A percentile compares a stretch with the other conserved stretches of the same genome.
Conservation (phyloP, 2,888 invertebrate species). For the Ischnura elegans region DNA sequence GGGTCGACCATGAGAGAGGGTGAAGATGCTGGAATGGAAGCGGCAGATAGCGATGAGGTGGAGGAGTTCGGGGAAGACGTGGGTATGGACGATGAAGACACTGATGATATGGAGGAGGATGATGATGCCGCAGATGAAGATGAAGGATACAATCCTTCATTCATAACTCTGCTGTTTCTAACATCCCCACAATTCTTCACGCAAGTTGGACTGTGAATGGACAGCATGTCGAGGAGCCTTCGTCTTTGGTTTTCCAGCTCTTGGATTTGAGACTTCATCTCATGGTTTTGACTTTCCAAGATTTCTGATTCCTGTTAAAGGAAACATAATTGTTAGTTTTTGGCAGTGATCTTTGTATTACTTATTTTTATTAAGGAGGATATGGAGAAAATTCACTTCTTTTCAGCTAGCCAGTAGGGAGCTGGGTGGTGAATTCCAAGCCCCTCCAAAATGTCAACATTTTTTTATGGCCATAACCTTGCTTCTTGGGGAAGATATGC, state of each 20-base stretch:
- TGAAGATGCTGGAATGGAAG: conserved; percentile 43
- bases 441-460: too few relatives aligned
- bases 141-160: conserved; percentile 50
- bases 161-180: conserved; percentile 41
- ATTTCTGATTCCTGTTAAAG: conserved; percentile 86
- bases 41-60: background rate
- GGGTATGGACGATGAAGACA: background rate
- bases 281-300: conserved; percentile 90
- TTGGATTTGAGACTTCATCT: conserved; percentile 90
- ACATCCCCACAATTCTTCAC: conserved; percentile 77
- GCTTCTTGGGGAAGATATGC: too few relatives aligned
- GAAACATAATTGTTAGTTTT: background rate
- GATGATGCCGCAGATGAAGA: conserved; percentile 50
- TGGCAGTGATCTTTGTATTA: background rate
- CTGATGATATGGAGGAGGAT: conserved; percentile 41
- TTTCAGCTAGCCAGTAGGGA: background rate
- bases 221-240: conserved; percentile 89
- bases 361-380: background rate
- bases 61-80: conserved; percentile 17
- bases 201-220: conserved; percentile 87
- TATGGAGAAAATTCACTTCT: background rate
- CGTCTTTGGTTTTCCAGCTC: conserved; percentile 89
- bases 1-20: conserved; percentile 32
- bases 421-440: too few relatives aligned
- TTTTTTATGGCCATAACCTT: too few relatives aligned